These are phyloP conservation scores for Zele albiditarsus DNA, from an alignment of 2,888 invertebrate genomes.

Conservation along the genomic window DNA sequence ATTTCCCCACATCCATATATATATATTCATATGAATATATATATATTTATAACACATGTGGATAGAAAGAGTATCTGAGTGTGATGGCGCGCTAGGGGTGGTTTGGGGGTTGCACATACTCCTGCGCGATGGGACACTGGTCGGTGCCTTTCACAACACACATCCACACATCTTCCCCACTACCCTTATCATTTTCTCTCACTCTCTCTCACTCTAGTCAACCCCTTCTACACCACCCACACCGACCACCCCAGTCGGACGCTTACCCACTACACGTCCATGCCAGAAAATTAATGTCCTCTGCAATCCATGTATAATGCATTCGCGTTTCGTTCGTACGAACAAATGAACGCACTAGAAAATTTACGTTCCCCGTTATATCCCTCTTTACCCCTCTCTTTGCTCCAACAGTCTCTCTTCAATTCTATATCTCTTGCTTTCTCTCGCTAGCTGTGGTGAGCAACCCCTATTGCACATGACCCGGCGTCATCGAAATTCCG, in stretches of 20 bases:
- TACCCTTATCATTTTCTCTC: slow-evolving; percentile 31
- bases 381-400: slow-evolving; percentile 19
- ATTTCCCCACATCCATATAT: slow-evolving; percentile 48
- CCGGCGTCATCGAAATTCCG: slow-evolving; percentile 70
- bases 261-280: slow-evolving; percentile 68
- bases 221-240: slow-evolving; percentile 40
- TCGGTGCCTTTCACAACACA: slow-evolving; percentile 38
- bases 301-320: slow-evolving; percentile 73
- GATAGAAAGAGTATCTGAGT: slow-evolving; percentile 20
- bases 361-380: slow-evolving; percentile 65
- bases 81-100: neutral
- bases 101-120: slow-evolving; percentile 35
- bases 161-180: slow-evolving; percentile 44
- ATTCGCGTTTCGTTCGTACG: slow-evolving; percentile 71
- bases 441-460: slow-evolving; percentile 18
- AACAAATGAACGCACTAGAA: slow-evolving; percentile 72
- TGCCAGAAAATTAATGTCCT: slow-evolving; percentile 73
- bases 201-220: slow-evolving; percentile 34
- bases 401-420: slow-evolving; percentile 39
- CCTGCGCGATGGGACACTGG: slow-evolving; percentile 49
- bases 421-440: slow-evolving; percentile 20
- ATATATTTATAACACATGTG: neutral
- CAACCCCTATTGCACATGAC: slow-evolving; percentile 43
- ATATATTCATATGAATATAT: neutral
- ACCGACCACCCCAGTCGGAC: slow-evolving; percentile 40